phyloP scores from a whole-genome alignment of 2,888 invertebrate species.

The Matsumyia berberina region DNA sequence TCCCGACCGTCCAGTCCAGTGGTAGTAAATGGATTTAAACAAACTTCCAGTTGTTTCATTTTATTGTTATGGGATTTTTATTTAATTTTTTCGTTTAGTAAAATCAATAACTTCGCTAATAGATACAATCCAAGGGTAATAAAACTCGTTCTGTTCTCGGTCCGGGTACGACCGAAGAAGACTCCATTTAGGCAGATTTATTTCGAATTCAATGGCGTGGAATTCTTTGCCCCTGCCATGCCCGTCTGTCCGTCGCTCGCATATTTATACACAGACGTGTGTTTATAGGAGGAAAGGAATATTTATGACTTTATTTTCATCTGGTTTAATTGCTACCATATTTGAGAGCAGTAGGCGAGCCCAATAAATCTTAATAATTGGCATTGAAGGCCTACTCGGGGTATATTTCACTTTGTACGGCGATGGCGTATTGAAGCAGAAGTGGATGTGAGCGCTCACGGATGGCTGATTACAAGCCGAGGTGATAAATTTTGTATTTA shows the following conservation, averaged over 20 bases:
- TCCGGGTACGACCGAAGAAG: slow-evolving; percentile 1
- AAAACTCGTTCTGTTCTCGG: slow-evolving; percentile 21
- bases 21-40: slow-evolving; percentile 2
- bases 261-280: slow-evolving; percentile 1
- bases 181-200: slow-evolving; percentile 45
- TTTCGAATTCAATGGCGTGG: slow-evolving; percentile 30
- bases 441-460: slow-evolving; percentile 30
- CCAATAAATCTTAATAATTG: slow-evolving; percentile 71
- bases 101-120: slow-evolving; percentile 35
- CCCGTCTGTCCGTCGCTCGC: slow-evolving; percentile 8
- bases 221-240: background rate
- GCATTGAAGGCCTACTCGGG: slow-evolving; percentile 59
- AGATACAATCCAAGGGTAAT: slow-evolving; percentile 13
- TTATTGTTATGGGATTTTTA: background rate
- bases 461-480: slow-evolving; percentile 50
- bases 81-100: background rate
- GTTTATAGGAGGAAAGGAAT: slow-evolving; percentile 15
- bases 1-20: too few species aligned
- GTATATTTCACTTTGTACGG: slow-evolving; percentile 15
- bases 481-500: slow-evolving; percentile 65
- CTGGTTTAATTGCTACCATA: slow-evolving; percentile 70
- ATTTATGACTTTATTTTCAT: slow-evolving; percentile 71
- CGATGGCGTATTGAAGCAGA: slow-evolving; percentile 9
- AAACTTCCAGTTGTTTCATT: background rate
- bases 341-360: slow-evolving; percentile 68